These are phyloP conservation scores for Callinectes sapidus DNA, from an alignment of 2,888 invertebrate genomes.

Conservation along the genomic window DNA sequence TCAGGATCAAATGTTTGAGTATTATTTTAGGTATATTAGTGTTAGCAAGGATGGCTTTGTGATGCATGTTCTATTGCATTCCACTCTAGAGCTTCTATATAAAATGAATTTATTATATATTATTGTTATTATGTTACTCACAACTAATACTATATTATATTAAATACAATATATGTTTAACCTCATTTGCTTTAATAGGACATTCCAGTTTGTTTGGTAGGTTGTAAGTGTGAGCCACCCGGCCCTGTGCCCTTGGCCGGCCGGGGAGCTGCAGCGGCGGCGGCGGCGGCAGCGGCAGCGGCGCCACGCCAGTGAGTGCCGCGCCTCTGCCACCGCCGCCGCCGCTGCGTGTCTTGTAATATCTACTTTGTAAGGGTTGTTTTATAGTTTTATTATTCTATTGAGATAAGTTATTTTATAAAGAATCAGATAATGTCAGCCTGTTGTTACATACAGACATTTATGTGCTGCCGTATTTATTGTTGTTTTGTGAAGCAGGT, in stretches of 20 bases:
- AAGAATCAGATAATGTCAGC: neutral
- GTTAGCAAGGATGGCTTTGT: conserved; percentile 58
- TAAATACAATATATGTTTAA: conserved; percentile 57
- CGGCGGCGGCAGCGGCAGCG: neutral
- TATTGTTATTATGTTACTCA: conserved; percentile 65
- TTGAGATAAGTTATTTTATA: conserved; percentile 12
- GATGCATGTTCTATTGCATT: conserved; percentile 65
- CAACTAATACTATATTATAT: conserved; percentile 66
- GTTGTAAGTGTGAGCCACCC: conserved; percentile 50
- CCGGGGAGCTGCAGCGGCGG: neutral
- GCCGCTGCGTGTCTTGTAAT: neutral
- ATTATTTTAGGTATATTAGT: conserved; percentile 64
- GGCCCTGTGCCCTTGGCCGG: neutral
- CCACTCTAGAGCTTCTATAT: conserved; percentile 66
- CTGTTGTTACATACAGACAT: conserved; percentile 31
- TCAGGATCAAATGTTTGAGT: conserved; percentile 70
- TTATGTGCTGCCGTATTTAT: conserved; percentile 23
- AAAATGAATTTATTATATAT: conserved; percentile 63
- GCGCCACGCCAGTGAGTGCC: neutral
- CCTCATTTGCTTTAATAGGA: conserved; percentile 71
- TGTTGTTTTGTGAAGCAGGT: neutral
- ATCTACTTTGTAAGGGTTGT: conserved; percentile 22
- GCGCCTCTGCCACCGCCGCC: neutral
- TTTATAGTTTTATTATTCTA: conserved; percentile 34
- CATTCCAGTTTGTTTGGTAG: conserved; percentile 68